These are phyloP conservation scores for Formica selysi DNA, from an alignment of 1,140 invertebrate species.

Conservation along the genomic window DNA sequence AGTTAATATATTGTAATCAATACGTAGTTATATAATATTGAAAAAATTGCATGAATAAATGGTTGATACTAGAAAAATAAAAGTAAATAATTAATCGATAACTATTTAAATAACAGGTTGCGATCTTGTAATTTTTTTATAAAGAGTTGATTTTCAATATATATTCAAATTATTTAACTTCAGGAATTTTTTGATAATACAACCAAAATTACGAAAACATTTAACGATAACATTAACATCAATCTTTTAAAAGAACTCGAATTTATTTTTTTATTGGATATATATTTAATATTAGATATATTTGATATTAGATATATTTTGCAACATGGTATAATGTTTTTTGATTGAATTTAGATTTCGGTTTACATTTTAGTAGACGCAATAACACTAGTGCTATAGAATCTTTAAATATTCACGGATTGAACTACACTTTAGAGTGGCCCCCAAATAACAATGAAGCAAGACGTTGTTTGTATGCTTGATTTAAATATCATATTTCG, in stretches of 20 bases:
- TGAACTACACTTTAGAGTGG: background rate
- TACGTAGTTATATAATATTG: background rate
- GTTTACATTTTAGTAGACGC: background rate
- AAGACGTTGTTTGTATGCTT: constrained; percentile 9
- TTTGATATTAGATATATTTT: background rate
- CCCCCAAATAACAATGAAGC: constrained; percentile 15
- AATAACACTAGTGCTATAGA: background rate
- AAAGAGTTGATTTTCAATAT: background rate
- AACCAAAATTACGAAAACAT: background rate
- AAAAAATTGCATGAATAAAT: constrained; percentile 27
- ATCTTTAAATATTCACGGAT: constrained; percentile 10
- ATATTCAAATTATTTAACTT: constrained; percentile 7
- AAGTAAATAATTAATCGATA: constrained; percentile 8
- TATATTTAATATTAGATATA: background rate
- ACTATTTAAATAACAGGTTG: constrained; percentile 9
- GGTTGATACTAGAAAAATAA: background rate
- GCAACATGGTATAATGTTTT: background rate
- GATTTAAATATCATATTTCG: constrained; percentile 42
- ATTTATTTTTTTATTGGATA: background rate
- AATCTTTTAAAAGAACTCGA: background rate
- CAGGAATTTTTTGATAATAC: background rate
- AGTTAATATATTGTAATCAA: constrained; percentile 11
- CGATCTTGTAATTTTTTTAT: background rate
- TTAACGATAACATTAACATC: background rate
- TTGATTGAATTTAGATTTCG: background rate